These are phyloP conservation scores for Drosophila algonquin DNA, from an alignment of 2,888 invertebrate species.

Conservation along the genomic window DNA sequence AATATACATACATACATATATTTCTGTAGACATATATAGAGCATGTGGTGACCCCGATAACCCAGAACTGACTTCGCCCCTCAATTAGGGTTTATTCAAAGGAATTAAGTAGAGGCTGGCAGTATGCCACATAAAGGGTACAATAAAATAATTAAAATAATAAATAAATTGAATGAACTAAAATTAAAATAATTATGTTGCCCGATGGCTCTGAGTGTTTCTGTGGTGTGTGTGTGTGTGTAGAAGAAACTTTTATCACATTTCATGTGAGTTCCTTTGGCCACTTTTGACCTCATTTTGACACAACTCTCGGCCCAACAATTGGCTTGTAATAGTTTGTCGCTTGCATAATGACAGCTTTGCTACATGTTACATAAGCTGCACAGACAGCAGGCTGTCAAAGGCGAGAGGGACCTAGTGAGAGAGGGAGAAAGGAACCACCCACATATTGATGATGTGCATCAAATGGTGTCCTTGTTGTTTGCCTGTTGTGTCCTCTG, in stretches of 20 bases:
- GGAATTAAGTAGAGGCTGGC: too few relatives aligned
- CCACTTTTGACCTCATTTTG: slow-evolving; percentile 27
- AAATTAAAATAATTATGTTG: too few relatives aligned
- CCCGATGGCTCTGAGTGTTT: too few relatives aligned
- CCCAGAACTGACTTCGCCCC: too few relatives aligned
- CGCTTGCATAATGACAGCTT: slow-evolving; percentile 70
- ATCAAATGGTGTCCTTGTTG: slow-evolving; percentile 60
- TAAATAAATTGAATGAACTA: too few relatives aligned
- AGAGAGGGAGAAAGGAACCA: too few relatives aligned
- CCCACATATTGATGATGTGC: slow-evolving; percentile 73
- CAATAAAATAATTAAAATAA: too few relatives aligned
- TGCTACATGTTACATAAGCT: slow-evolving; percentile 64
- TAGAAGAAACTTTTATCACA: slow-evolving; percentile 11
- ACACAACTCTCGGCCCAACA: slow-evolving; percentile 36
- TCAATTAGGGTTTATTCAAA: too few relatives aligned
- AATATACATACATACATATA: slow-evolving; percentile 2
- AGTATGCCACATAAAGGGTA: too few relatives aligned
- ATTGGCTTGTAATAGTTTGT: slow-evolving; percentile 62
- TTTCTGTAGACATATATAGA: slow-evolving; percentile 9
- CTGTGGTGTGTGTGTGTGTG: too few relatives aligned
- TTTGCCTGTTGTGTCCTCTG: slow-evolving; percentile 27
- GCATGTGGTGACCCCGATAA: background rate
- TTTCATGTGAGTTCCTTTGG: slow-evolving; percentile 1
- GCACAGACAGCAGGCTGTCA: slow-evolving; percentile 28
- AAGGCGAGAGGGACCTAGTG: slow-evolving; percentile 17